Evolutionary conservation across 2,797 vertebrate species (phyloP), one percentile per base, ranked within the genome.

Genomic region (Platyrinchus mystaceus): DNA sequence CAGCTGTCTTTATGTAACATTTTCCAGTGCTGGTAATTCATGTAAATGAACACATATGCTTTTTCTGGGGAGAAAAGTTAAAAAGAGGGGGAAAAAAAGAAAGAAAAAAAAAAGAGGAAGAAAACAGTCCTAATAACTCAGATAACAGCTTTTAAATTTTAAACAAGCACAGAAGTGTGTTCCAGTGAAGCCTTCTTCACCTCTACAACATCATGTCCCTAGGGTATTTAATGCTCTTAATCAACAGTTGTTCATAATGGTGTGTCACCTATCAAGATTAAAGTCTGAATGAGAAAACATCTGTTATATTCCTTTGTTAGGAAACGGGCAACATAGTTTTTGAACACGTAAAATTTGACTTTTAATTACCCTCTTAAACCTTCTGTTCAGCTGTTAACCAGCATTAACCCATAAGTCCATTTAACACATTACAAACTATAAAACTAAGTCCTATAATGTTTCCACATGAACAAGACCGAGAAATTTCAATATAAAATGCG

Each of bases 191-290:
- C 73, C 34, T 80, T 89, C 59, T 77, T 89, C 89, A 95, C 75
- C 37, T 84, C 67, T 67, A 66, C 53, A 75, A 46, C 66, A 60
- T 19, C 62, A 37, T 27, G 41, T 93, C 87, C 71, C 70, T 49
- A 36, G 27, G 95, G 96, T 81, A 89, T 46, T 70, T 71, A 84
- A 93, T 79, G 71, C 76, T 94, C 63, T 92, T 93, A 91, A 93
- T 96, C 96, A 96, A 96, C 86, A 90, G 91, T 87, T 94, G 64
- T 87, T 52, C 68, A 89, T 95, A 96, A 97, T 83, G 89, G 94
- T 59, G 59, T 80, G 93, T 90, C 94, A 96, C 95, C 90, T 87
- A 91, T 83, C 91, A 92, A 91, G 89, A 77, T 90, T 96, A 91
- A 89, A 96, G 88, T 93, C 83, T 93, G 89, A 87, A 97, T 53